phyloP scores from a whole-genome alignment of 92 coral and sea anemone species.

The Pocillopora grandis region DNA sequence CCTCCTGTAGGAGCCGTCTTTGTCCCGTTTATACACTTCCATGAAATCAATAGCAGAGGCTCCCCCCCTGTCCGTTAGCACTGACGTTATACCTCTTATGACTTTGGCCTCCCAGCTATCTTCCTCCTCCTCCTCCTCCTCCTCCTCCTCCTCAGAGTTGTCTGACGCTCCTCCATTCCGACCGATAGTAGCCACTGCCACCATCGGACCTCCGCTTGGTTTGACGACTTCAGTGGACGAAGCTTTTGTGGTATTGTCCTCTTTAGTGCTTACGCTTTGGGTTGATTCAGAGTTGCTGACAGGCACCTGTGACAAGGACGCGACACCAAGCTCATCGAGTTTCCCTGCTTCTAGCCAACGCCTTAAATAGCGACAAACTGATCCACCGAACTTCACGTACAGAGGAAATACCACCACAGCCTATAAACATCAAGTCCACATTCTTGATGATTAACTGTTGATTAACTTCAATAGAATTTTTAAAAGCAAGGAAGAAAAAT shows the following conservation, averaged over 20 bases:
- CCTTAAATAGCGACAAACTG: conserved; percentile 88
- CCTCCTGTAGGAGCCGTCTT: conserved; percentile 49
- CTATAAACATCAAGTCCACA: conserved; percentile 32
- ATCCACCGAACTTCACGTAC: conserved; percentile 88
- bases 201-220: background rate
- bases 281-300: background rate
- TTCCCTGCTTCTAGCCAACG: conserved; percentile 91
- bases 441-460: too few species aligned
- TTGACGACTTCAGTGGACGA: conserved; percentile 3
- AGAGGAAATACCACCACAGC: conserved; percentile 80
- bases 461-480: background rate
- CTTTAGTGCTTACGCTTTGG: background rate
- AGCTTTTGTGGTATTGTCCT: background rate
- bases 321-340: conserved; percentile 16
- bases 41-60: conserved; percentile 21
- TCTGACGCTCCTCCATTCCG: background rate
- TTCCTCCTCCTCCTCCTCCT: conserved; percentile 40
- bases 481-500: background rate
- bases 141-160: conserved; percentile 43
- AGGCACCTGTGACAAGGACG: conserved; percentile 6
- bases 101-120: conserved; percentile 35
- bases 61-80: conserved; percentile 21
- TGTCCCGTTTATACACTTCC: conserved; percentile 43
- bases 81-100: conserved; percentile 34
- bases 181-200: background rate